These are phyloP conservation scores for Piezodorus guildinii DNA, from an alignment of 1,140 invertebrate genomes.

Conservation along the genomic window DNA sequence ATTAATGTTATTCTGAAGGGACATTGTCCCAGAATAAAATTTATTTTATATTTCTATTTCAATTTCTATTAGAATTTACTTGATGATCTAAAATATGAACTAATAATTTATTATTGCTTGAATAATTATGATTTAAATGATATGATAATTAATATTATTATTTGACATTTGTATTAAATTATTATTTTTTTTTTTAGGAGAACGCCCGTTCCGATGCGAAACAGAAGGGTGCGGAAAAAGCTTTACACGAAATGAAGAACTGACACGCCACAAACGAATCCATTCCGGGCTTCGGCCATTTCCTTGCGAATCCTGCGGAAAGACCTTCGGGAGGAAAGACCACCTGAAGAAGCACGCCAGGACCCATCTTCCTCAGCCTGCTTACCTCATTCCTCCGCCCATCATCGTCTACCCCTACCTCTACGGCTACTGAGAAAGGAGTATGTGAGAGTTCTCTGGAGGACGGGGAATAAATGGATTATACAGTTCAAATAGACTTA, in stretches of 20 bases:
- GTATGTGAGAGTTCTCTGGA: too few species aligned
- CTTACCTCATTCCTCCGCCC: slow-evolving; percentile 9
- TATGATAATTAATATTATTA: too few species aligned
- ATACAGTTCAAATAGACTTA: too few species aligned
- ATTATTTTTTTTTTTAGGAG: slow-evolving; percentile 43
- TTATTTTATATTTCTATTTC: too few species aligned
- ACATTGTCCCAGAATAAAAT: too few species aligned
- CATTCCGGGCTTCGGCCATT: slow-evolving; percentile 75
- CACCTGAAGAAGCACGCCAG: slow-evolving; percentile 72
- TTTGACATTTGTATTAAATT: too few species aligned
- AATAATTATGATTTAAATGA: too few species aligned
- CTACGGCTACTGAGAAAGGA: slow-evolving; percentile 21
- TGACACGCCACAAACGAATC: slow-evolving; percentile 81
- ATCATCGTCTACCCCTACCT: slow-evolving; percentile 25
- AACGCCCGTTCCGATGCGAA: slow-evolving; percentile 77
- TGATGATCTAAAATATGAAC: too few species aligned
- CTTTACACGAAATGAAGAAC: slow-evolving; percentile 86
- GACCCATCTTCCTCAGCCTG: slow-evolving; percentile 44
- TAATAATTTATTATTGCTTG: too few species aligned
- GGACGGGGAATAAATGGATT: too few species aligned
- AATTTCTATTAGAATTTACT: too few species aligned
- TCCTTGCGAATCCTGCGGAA: slow-evolving; percentile 64
- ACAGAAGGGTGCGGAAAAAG: slow-evolving; percentile 71
- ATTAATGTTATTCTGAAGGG: too few species aligned
- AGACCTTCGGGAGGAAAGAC: slow-evolving; percentile 80